Evolutionary conservation across 2,888 invertebrate species (phyloP), one percentile per base, ranked within the genome.

Genomic region (Apotomis capreana): DNA sequence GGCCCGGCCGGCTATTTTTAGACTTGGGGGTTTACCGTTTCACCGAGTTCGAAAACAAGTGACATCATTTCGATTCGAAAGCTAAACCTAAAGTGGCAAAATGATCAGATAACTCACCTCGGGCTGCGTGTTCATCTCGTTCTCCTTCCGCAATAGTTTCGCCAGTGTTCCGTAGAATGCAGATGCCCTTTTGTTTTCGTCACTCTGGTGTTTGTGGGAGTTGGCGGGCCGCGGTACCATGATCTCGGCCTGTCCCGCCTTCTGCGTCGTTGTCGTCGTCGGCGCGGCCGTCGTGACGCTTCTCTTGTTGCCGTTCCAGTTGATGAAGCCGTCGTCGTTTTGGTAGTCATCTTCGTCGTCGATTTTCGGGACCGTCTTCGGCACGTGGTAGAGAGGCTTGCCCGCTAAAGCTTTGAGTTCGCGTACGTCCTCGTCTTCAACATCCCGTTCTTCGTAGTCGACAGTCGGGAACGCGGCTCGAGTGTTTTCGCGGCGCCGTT

Each of bases 361-460:
- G 72, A 86, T 83, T 70, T 82, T 85, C 13, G 92, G 90, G 36
- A 84, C 90, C 4, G 92, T 92, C 80, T 93, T 91, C 0, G 93
- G 90, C n/a, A 85, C 89, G 74, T 92, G 91, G 76, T 93, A 92
- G n/a, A 92, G 78, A 49, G 94, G 92, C 78, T 94, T 93, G 52
- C 92, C 93, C 0, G 95, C 94, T 74, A 96, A 83, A 64, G 95
- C 94, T 82, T 95, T 95, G 68, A 96, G 83, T 80, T 95, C 95
- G 72, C 94, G 89, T 0, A 95, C 95, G 73, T 95, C 95, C 84
- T 95, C 95, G 78, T 96, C 96, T 77, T 95, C 95, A 61, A 88
- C 82, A 57, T 91, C 88, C 40, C 86, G 87, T 61, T 91, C 88
- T 67, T 91, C 89, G 76, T 90, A 90, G 79, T 90, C 89, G 78